Evolutionary conservation across 2,888 invertebrate genomes (phyloP).

Genomic region (Idaea biselata): DNA sequence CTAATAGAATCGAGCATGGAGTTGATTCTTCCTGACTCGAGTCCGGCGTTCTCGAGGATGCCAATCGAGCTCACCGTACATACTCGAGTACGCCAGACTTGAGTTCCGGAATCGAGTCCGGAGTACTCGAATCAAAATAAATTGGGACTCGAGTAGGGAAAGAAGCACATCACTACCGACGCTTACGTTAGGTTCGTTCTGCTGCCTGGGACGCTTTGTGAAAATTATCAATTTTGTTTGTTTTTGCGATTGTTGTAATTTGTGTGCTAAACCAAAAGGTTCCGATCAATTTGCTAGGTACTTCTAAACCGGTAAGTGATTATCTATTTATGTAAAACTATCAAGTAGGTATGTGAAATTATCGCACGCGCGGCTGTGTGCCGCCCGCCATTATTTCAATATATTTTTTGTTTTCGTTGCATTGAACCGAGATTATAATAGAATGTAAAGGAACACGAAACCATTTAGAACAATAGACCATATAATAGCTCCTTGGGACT

Average conservation of each 20-base stretch:
- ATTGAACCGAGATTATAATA: not conserved
- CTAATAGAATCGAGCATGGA: too few species aligned
- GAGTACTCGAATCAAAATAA: too few species aligned
- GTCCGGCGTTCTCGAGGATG: too few species aligned
- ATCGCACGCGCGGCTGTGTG: slow-evolving; percentile 57
- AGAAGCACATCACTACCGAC: too few species aligned
- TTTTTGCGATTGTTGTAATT: slow-evolving; percentile 40
- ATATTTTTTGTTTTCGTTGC: not conserved
- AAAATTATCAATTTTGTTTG: slow-evolving; percentile 46
- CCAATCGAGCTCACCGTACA: too few species aligned
- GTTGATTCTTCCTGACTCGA: too few species aligned
- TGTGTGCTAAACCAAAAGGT: slow-evolving; percentile 42
- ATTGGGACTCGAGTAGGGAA: too few species aligned
- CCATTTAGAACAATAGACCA: too few species aligned
- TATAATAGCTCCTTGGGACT: too few species aligned
- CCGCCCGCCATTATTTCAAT: slow-evolving; percentile 60
- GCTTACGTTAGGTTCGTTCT: slow-evolving; percentile 31
- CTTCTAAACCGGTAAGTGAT: not conserved
- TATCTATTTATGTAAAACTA: not conserved
- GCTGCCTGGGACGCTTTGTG: slow-evolving; percentile 51
- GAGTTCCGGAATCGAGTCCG: too few species aligned
- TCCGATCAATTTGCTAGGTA: slow-evolving; percentile 34
- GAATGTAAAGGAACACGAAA: not conserved
- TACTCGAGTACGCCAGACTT: too few species aligned
- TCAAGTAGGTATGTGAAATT: not conserved